Conservation (phyloP, 2,113 vertebrate species). For the Xenopus laevis region DNA sequence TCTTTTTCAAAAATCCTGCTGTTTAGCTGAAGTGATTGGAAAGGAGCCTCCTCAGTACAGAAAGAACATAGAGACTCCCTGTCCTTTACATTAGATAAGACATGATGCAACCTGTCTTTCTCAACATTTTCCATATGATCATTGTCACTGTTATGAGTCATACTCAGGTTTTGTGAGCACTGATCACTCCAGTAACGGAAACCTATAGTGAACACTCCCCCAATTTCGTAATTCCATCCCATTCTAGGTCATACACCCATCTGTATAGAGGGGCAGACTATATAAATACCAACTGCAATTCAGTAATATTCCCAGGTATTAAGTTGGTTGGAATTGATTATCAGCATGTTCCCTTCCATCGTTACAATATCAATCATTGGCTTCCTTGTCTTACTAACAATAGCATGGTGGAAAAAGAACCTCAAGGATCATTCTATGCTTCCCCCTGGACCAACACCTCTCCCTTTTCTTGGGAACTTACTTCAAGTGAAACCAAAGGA, state of each 20-base stretch:
- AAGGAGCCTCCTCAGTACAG: too few relatives aligned
- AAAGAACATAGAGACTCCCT: too few relatives aligned
- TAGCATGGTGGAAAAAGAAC: background rate
- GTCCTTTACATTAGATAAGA: too few relatives aligned
- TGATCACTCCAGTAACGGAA: too few relatives aligned
- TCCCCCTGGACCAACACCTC: slow-evolving; percentile 22
- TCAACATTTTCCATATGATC: too few relatives aligned
- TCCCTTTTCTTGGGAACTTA: slow-evolving; percentile 12
- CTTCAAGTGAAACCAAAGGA: slow-evolving; percentile 4
- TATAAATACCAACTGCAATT: background rate
- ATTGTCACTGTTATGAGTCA: too few relatives aligned
- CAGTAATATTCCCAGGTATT: background rate
- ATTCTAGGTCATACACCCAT: background rate
- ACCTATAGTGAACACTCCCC: background rate
- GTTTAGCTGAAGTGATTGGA: too few relatives aligned
- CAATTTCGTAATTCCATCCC: background rate
- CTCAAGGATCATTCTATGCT: background rate
- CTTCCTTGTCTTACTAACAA: background rate
- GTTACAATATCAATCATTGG: background rate
- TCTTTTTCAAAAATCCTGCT: too few relatives aligned
- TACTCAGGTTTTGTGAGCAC: too few relatives aligned
- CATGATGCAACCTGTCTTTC: too few relatives aligned
- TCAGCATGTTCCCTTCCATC: background rate
- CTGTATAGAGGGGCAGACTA: background rate
- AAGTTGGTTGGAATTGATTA: background rate